phyloP scores from a whole-genome alignment of 2,113 vertebrate genomes.

The Bettongia penicillata region DNA sequence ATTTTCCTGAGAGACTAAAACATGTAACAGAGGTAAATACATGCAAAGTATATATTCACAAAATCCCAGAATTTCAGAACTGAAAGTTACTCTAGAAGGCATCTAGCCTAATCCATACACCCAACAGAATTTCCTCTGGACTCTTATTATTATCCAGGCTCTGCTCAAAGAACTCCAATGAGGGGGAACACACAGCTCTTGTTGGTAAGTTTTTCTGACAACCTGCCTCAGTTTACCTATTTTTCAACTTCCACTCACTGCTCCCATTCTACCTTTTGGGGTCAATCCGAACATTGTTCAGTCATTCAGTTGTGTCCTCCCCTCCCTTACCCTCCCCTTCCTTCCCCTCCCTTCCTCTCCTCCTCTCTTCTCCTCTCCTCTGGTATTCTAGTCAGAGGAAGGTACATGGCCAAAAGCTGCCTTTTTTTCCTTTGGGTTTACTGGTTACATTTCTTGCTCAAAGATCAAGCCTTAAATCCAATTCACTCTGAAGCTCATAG shows the following conservation, averaged over 20 bases:
- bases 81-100: not conserved
- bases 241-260: not conserved
- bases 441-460: too few relatives aligned
- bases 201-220: not conserved
- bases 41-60: not conserved
- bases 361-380: too few relatives aligned
- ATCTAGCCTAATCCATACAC: not conserved
- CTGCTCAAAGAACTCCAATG: not conserved
- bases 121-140: not conserved
- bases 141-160: not conserved
- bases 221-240: not conserved
- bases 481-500: too few relatives aligned
- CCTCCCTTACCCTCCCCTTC: too few relatives aligned
- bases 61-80: not conserved
- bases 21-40: not conserved
- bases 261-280: not conserved
- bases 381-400: too few relatives aligned
- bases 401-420: too few relatives aligned
- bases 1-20: not conserved
- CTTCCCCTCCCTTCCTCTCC: not conserved
- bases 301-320: not conserved
- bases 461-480: too few relatives aligned
- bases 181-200: not conserved
- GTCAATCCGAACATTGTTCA: not conserved
- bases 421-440: too few relatives aligned